Evolutionary conservation across 2,888 invertebrate species (phyloP).

Genomic region (Balanococcus diminutus): DNA sequence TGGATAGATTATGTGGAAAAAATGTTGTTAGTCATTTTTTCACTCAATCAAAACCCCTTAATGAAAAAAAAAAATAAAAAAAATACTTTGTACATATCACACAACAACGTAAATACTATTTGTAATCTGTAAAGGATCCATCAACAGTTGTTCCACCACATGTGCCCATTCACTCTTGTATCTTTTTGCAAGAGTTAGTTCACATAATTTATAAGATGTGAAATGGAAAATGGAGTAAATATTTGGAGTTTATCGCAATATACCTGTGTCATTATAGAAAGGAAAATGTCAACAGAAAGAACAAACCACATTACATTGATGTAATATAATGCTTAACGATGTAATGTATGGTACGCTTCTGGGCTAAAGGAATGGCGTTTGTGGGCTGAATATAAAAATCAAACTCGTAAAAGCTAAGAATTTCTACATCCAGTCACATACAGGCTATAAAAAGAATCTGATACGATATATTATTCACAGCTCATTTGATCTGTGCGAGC

Average conservation of each 20-base stretch:
- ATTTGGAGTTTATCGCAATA: constrained; percentile 10
- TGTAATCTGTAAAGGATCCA: no score
- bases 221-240: constrained; percentile 20
- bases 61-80: neutral
- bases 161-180: neutral
- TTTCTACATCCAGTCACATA: constrained; percentile 34
- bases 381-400: constrained; percentile 27
- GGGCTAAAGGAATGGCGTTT: constrained; percentile 27
- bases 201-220: neutral
- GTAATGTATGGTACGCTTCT: constrained; percentile 18
- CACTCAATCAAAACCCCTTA: neutral
- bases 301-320: constrained; percentile 24
- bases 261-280: constrained; percentile 19
- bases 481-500: constrained; percentile 34
- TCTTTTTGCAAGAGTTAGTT: neutral
- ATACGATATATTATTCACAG: constrained; percentile 46
- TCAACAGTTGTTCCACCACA: neutral
- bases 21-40: no score
- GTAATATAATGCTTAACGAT: constrained; percentile 27
- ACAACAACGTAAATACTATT: no score
- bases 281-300: constrained; percentile 24
- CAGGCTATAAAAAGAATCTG: constrained; percentile 32
- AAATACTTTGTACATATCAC: no score
- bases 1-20: no score
- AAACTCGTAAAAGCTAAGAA: neutral